Evolutionary conservation across 2,888 invertebrate species (phyloP), one percentile per base, ranked within the genome.

Genomic region (Lacanobia oleracea): DNA sequence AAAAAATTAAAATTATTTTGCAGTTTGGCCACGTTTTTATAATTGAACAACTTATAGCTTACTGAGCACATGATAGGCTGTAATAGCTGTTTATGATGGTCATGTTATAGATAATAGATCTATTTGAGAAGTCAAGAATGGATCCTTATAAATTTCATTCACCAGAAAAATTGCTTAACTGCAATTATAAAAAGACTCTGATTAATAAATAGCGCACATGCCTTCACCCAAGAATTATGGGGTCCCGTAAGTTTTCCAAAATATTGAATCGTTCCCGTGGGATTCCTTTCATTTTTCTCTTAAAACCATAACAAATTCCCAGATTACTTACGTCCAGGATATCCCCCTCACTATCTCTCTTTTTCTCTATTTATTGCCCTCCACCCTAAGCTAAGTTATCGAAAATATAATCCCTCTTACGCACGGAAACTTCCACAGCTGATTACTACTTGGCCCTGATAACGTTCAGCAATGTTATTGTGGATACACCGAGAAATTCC

Each of bases 381-480:
- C 90, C 89, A 92, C 95, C 96, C 95, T 91, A 90, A 89, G 93
- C 92, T 90, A 93, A 94, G 93, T 94, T 96, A 95, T 95, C 93
- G 95, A 95, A 94, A 95, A 95, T 94, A 95, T 95, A 95, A 96
- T 96, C 94, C 95, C 94, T 94, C 94, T 92, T 93, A 93, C 93
- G 93, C 92, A 91, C 89, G 91, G 89, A 93, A 95, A 95, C 92
- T 94, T 94, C 93, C 91, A 91, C 91, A 90, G 91, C 94, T 95
- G 95, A 96, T 96, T 95, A 94, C 94, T 94, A 93, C 92, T 93
- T 91, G 87, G 88, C 86, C 80, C 87, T 91, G 93, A 93, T 94
- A 94, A 93, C 91, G 89, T 83, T 73, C 70, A 77, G 81, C 37
- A 77, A 87, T 87, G 48, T 84, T 89, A 85, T 50, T 86, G 75